These are phyloP conservation scores for Leuctra nigra DNA, from an alignment of 2,888 invertebrate genomes.

Conservation along the genomic window DNA sequence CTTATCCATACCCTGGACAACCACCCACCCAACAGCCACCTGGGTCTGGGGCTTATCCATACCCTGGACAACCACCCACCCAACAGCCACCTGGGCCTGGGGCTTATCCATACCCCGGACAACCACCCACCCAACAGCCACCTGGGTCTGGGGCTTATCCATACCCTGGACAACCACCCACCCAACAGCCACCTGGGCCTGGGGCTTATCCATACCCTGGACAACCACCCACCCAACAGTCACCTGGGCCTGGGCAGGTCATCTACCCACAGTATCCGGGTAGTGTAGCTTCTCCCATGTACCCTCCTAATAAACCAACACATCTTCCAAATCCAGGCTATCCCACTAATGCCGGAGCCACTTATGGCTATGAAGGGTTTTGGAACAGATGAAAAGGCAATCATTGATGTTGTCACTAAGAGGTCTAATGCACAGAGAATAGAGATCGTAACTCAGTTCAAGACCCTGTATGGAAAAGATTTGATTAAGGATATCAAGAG, in stretches of 20 bases:
- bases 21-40: too few relatives aligned
- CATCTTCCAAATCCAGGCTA: neutral
- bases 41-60: too few relatives aligned
- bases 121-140: too few relatives aligned
- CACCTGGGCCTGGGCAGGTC: slow-evolving; percentile 20
- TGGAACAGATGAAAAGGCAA: slow-evolving; percentile 84
- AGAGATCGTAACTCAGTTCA: slow-evolving; percentile 73
- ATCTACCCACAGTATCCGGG: slow-evolving; percentile 22
- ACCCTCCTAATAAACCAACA: slow-evolving; percentile 23
- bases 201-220: too few relatives aligned
- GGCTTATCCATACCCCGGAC: too few relatives aligned
- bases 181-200: too few relatives aligned
- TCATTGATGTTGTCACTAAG: slow-evolving; percentile 75
- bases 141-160: too few relatives aligned
- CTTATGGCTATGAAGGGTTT: slow-evolving; percentile 80
- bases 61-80: too few relatives aligned
- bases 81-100: too few relatives aligned
- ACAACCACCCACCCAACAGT: slow-evolving; percentile 22
- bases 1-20: too few relatives aligned
- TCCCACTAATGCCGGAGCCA: neutral
- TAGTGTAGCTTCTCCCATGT: slow-evolving; percentile 22
- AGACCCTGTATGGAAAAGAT: slow-evolving; percentile 75
- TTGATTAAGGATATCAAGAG: slow-evolving; percentile 77
- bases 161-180: too few relatives aligned
- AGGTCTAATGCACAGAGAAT: slow-evolving; percentile 81